Base-by-base conservation (phyloP, 1,140 invertebrate species). In the Calliopsis andreniformis region DNA sequence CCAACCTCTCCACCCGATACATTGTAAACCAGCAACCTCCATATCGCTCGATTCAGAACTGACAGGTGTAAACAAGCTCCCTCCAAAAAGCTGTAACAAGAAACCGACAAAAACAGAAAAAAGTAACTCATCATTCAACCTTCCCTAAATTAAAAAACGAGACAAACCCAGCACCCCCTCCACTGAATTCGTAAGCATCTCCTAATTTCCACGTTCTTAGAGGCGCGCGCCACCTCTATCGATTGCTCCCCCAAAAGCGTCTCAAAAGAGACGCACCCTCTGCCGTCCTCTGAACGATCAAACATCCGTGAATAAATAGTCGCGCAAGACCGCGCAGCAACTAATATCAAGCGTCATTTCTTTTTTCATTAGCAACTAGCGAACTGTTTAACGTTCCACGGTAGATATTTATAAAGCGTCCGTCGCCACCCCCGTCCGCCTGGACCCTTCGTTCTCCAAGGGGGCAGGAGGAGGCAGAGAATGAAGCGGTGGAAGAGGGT, bases 331-430 rank as follows among this genome's bases (percentile, higher is more conserved):
- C 47, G 67, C 53, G 49, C 42, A 32, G 51, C 64, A 62, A 64
- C 76, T 71, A 72, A 66, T 78, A 66, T 70, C 68, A 71, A 63
- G 51, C 62, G 78, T 64, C 62, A 63, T 76, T 80, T 56, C 71
- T 85, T 84, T 83, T 88, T 87, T 87, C 80, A 85, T 87, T 87
- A 86, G 78, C 58, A 79, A 78, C 62, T 71, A 80, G 78, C 72
- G 79, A 82, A 87, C 86, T 89, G 87, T 88, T 88, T 86, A 89
- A 88, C 85, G 87, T 89, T 86, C 79, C 82, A 78, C 80, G 81
- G 76, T 71, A 85, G 88, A 88, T 89, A 88, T 88, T 88, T 88
- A 87, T 88, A 89, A 87, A 88, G 84, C 68, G 83, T 55, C 61
- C 83, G 79, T 79, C 76, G 80, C 78, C 80, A 69, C 80, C 82